phyloP scores from a whole-genome alignment of 2,113 vertebrate genomes.

The Thunnus maccoyii region DNA sequence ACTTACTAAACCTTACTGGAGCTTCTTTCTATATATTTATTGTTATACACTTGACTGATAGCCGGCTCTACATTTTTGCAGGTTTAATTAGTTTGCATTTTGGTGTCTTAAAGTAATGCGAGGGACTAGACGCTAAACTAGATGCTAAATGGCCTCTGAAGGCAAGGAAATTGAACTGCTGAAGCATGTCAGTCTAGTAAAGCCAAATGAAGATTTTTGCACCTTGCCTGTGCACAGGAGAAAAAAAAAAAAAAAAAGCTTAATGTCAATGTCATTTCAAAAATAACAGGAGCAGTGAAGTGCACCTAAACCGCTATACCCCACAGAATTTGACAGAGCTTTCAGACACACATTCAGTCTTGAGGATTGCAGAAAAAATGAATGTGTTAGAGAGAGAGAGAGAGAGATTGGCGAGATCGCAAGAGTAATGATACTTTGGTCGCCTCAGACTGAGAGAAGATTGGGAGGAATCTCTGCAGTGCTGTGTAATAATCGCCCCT shows the following conservation, averaged over 20 bases:
- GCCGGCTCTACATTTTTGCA: background rate
- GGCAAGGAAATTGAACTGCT: constrained; percentile 63
- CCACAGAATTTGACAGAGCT: constrained; percentile 46
- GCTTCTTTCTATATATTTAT: background rate
- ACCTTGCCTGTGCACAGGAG: background rate
- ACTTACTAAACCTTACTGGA: background rate
- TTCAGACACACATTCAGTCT: constrained; percentile 55
- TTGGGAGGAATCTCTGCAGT: constrained; percentile 62
- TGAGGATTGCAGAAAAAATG: constrained; percentile 53
- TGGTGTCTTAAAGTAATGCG: constrained; percentile 17
- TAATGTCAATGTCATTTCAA: constrained; percentile 74
- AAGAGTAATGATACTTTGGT: constrained; percentile 55
- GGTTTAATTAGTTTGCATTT: constrained; percentile 17
- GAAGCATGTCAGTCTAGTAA: constrained; percentile 67
- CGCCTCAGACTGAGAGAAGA: constrained; percentile 53
- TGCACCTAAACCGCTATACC: constrained; percentile 69
- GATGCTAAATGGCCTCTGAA: constrained; percentile 34
- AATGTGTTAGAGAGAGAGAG: constrained; percentile 22
- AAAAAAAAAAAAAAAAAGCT: constrained; percentile 32
- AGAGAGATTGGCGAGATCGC: constrained; percentile 43
- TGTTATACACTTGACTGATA: background rate
- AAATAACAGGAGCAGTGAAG: constrained; percentile 72
- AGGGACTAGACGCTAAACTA: constrained; percentile 18
- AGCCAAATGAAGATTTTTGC: constrained; percentile 50
- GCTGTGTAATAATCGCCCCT: constrained; percentile 60